Conservation (phyloP, 1,140 invertebrate genomes). For the Sycophaga agraensis region DNA sequence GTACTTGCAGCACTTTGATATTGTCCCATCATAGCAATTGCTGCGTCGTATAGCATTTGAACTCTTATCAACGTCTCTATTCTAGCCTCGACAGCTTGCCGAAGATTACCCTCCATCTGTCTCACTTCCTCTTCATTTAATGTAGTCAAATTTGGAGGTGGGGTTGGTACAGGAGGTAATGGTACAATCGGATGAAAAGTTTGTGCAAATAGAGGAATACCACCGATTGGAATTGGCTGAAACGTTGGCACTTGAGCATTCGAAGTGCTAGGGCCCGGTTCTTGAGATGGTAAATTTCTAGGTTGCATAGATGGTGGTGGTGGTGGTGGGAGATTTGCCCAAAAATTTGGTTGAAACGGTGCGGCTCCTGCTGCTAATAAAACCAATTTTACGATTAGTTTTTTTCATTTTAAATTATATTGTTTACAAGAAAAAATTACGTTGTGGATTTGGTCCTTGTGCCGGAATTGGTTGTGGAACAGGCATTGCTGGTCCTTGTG, state of each 20-base stretch:
- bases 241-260: slow-evolving; percentile 38
- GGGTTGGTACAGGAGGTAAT: slow-evolving; percentile 74
- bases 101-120: slow-evolving; percentile 84
- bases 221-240: slow-evolving; percentile 43
- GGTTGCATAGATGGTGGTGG: slow-evolving; percentile 29
- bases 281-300: slow-evolving; percentile 13
- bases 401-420: background rate
- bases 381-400: background rate
- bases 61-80: slow-evolving; percentile 63
- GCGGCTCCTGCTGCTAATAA: slow-evolving; percentile 38
- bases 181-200: slow-evolving; percentile 65
- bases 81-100: slow-evolving; percentile 85
- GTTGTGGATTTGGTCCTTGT: slow-evolving; percentile 43
- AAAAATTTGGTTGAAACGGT: slow-evolving; percentile 46
- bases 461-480: slow-evolving; percentile 51
- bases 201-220: slow-evolving; percentile 59
- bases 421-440: slow-evolving; percentile 6
- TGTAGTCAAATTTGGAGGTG: slow-evolving; percentile 69
- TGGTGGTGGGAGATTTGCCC: slow-evolving; percentile 46
- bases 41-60: slow-evolving; percentile 52
- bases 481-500: slow-evolving; percentile 43
- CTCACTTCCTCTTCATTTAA: slow-evolving; percentile 82
- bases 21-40: slow-evolving; percentile 55
- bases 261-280: slow-evolving; percentile 24
- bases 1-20: slow-evolving; percentile 52